Evolutionary conservation across 2,888 invertebrate species (phyloP).

Genomic region (Nemotelus nigrinus): DNA sequence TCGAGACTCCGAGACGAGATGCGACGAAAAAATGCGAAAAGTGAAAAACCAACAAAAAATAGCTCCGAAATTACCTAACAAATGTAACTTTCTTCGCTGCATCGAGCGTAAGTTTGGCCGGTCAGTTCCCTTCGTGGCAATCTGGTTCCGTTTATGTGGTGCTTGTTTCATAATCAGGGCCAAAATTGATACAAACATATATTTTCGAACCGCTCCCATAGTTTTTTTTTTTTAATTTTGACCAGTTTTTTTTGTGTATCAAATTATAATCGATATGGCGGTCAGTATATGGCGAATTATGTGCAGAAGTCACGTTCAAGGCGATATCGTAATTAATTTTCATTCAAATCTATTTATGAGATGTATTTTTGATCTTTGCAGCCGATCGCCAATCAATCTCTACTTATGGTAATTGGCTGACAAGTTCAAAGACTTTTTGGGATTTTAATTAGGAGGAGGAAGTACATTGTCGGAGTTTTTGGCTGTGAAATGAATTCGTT

Average conservation of each 20-base stretch:
- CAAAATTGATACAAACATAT: neutral
- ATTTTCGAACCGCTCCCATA: neutral
- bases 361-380: neutral
- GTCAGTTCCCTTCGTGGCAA: neutral
- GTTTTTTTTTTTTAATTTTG: neutral
- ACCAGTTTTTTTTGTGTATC: neutral
- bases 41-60: constrained; percentile 28
- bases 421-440: neutral
- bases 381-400: neutral
- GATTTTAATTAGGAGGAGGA: neutral
- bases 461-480: neutral
- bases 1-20: neutral
- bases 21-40: constrained; percentile 7
- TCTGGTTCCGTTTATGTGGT: constrained; percentile 4
- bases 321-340: constrained; percentile 25
- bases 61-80: constrained; percentile 30
- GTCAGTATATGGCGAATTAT: no score
- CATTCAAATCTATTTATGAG: neutral
- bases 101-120: neutral
- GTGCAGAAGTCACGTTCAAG: constrained; percentile 37
- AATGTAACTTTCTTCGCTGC: constrained; percentile 34
- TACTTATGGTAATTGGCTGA: constrained; percentile 12
- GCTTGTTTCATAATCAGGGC: constrained; percentile 17
- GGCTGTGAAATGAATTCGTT: neutral
- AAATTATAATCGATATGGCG: neutral